Evolutionary conservation across 2,888 invertebrate genomes (phyloP).

Genomic region (Azorinus chamasolen): DNA sequence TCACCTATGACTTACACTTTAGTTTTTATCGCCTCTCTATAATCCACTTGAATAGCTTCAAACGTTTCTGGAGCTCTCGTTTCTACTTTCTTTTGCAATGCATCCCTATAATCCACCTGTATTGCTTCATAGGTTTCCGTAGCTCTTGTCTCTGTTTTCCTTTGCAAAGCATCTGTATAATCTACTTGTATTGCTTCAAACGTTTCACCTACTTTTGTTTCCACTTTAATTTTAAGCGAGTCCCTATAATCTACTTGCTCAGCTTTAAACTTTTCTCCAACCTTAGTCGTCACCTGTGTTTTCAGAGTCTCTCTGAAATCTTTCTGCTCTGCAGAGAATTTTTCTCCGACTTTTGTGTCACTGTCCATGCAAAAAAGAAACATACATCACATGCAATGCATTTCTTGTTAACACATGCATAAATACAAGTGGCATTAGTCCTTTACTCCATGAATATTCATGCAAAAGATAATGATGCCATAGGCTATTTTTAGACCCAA

Average conservation of each 20-base stretch:
- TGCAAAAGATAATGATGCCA: too few relatives aligned
- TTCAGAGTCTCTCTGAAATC: slow-evolving; percentile 71
- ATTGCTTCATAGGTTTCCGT: slow-evolving; percentile 49
- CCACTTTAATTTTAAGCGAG: slow-evolving; percentile 53
- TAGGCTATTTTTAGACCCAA: too few relatives aligned
- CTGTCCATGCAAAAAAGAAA: slow-evolving; percentile 61
- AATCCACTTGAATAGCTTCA: slow-evolving; percentile 63
- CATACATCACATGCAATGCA: slow-evolving; percentile 10
- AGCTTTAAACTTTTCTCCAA: slow-evolving; percentile 48
- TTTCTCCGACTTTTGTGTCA: slow-evolving; percentile 72
- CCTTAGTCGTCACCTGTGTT: slow-evolving; percentile 52
- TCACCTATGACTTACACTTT: slow-evolving; percentile 53
- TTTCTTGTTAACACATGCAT: too few relatives aligned
- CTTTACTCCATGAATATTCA: too few relatives aligned
- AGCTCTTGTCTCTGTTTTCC: slow-evolving; percentile 56
- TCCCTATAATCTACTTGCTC: slow-evolving; percentile 68
- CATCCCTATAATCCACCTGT: slow-evolving; percentile 64
- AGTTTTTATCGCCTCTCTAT: slow-evolving; percentile 56
- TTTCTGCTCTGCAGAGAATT: slow-evolving; percentile 70
- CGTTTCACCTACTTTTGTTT: slow-evolving; percentile 59
- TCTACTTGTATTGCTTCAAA: slow-evolving; percentile 59
- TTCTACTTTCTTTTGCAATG: slow-evolving; percentile 40
- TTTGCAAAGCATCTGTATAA: slow-evolving; percentile 49
- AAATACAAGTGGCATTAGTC: too few relatives aligned
- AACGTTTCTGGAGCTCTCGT: slow-evolving; percentile 45